Percentiles rank a stretch among this genome's conserved stretches.
phyloP scores from a whole-genome alignment of 2,797 vertebrate genomes.

The Tadarida brasiliensis region DNA sequence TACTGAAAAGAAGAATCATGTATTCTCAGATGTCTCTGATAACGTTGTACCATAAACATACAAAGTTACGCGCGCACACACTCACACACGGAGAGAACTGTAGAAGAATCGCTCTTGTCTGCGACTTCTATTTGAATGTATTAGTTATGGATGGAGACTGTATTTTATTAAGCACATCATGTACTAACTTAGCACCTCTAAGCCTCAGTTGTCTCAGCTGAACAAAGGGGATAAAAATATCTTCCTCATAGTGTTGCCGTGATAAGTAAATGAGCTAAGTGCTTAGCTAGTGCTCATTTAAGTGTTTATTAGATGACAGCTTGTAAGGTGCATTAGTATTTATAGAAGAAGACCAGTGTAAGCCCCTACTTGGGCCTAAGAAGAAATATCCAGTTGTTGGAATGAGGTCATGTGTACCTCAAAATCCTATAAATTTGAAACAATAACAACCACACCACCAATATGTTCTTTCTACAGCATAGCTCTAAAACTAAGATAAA shows the following conservation, averaged over 20 bases:
- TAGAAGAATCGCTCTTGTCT: background rate
- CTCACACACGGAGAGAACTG: background rate
- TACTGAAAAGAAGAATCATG: background rate
- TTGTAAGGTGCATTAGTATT: background rate
- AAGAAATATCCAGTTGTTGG: background rate
- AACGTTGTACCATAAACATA: background rate
- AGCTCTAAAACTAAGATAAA: background rate
- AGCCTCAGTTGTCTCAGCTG: background rate
- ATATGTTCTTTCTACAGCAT: background rate
- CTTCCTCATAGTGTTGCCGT: background rate
- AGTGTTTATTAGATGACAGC: background rate
- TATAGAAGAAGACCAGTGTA: background rate
- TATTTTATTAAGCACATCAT: background rate
- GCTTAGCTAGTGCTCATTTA: background rate
- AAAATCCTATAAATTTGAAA: background rate
- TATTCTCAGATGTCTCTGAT: constrained; percentile 1
- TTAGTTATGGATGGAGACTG: background rate
- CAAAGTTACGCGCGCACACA: background rate
- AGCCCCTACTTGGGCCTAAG: background rate
- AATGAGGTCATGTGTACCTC: background rate
- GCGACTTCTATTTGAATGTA: background rate
- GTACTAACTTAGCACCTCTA: background rate
- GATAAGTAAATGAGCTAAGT: background rate
- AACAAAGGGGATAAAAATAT: background rate
- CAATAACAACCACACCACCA: background rate